These are phyloP conservation scores for Pammene aurita DNA, from an alignment of 2,888 invertebrate species.

Conservation along the genomic window DNA sequence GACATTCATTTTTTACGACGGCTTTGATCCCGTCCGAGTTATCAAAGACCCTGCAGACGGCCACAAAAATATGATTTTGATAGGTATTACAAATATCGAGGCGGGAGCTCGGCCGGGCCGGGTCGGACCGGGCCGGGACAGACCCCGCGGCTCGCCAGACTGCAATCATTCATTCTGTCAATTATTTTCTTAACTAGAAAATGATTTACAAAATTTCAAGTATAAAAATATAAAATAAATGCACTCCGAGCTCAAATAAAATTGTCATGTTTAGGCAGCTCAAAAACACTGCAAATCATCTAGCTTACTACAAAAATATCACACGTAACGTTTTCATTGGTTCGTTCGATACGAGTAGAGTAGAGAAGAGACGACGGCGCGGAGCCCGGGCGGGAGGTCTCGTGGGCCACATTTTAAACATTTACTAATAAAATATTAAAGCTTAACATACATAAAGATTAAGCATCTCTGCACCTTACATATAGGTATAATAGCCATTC, in stretches of 20 bases:
- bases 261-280: slow-evolving; percentile 68
- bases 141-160: slow-evolving; percentile 57
- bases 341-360: slow-evolving; percentile 48
- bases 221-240: slow-evolving; percentile 79
- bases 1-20: slow-evolving; percentile 63
- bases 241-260: slow-evolving; percentile 65
- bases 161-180: slow-evolving; percentile 63
- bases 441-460: slow-evolving; percentile 84
- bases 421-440: slow-evolving; percentile 84
- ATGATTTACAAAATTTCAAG: slow-evolving; percentile 77
- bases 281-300: slow-evolving; percentile 70
- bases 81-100: slow-evolving; percentile 49
- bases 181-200: slow-evolving; percentile 70
- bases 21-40: slow-evolving; percentile 57
- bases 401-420: slow-evolving; percentile 79
- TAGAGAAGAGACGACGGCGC: slow-evolving; percentile 47
- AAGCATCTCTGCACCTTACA: slow-evolving; percentile 83
- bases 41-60: slow-evolving; percentile 55
- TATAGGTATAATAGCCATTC: slow-evolving; percentile 80
- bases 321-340: slow-evolving; percentile 70
- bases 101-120: slow-evolving; percentile 21
- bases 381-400: slow-evolving; percentile 55
- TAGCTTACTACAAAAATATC: slow-evolving; percentile 77
- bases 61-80: slow-evolving; percentile 61
- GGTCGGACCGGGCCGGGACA: not conserved